Evolutionary conservation across 2,888 invertebrate species (phyloP).

Genomic region (Pachymerium ferrugineum): DNA sequence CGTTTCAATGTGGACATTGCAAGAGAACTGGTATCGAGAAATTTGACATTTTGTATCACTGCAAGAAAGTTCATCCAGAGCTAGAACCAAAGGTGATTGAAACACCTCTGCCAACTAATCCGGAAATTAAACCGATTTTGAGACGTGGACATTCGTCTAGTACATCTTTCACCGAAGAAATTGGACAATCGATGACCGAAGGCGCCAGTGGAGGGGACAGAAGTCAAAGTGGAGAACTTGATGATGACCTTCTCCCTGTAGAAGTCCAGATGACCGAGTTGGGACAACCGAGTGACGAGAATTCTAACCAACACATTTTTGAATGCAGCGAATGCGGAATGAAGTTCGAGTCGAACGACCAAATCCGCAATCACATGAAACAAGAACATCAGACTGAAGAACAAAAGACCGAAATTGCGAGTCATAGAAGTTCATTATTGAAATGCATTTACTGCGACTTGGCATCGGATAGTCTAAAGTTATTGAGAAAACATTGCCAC

Average conservation of each 20-base stretch:
- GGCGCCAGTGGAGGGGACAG: background rate
- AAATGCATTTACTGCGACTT: conserved; percentile 32
- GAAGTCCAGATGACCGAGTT: background rate
- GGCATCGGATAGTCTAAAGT: conserved; percentile 28
- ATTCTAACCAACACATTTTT: background rate
- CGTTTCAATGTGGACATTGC: conserved; percentile 32
- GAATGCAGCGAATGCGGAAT: conserved; percentile 27
- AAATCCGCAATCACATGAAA: conserved; percentile 6
- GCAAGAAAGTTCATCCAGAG: conserved; percentile 29
- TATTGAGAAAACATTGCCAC: conserved; percentile 30
- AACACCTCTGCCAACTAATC: conserved; percentile 28
- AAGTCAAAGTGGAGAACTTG: background rate
- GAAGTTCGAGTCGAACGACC: background rate
- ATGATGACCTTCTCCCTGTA: background rate
- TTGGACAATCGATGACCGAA: background rate
- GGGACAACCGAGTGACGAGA: background rate
- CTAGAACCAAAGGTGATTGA: conserved; percentile 25
- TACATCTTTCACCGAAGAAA: background rate
- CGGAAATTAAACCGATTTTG: conserved; percentile 31
- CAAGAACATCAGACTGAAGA: background rate
- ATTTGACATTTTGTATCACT: conserved; percentile 29
- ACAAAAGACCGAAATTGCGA: background rate
- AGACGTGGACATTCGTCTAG: background rate
- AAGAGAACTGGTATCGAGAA: conserved; percentile 31
- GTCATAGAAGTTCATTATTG: background rate